A percentile compares a stretch with the other conserved stretches of the same genome.
These are phyloP conservation scores for Ypsolopha sequella DNA, from an alignment of 2,888 invertebrate species.

Conservation along the genomic window DNA sequence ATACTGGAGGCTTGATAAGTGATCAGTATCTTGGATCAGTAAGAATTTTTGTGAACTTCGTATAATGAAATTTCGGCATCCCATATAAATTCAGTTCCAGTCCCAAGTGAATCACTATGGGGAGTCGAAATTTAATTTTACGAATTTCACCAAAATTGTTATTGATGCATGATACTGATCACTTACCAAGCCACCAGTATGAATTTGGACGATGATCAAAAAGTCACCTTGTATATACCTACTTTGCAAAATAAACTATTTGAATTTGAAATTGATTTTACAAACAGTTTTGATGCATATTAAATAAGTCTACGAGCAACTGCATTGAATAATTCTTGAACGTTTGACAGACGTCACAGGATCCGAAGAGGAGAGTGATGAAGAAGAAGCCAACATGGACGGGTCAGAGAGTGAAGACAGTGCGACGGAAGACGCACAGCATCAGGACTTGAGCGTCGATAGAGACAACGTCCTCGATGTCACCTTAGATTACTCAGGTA, in stretches of 20 bases:
- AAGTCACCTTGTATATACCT: too few species aligned
- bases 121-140: too few species aligned
- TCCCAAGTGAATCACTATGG: too few species aligned
- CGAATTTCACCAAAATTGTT: too few species aligned
- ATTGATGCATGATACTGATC: too few species aligned
- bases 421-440: slow-evolving; percentile 34
- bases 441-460: slow-evolving; percentile 14
- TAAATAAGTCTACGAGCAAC: not conserved
- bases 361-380: slow-evolving; percentile 32
- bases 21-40: too few species aligned
- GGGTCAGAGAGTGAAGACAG: slow-evolving; percentile 35
- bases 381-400: slow-evolving; percentile 26
- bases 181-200: not conserved
- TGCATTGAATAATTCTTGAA: not conserved
- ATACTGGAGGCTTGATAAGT: too few species aligned
- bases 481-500: not conserved
- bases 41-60: too few species aligned
- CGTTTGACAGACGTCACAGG: slow-evolving; percentile 39
- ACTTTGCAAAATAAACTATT: not conserved
- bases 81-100: too few species aligned
- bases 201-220: slow-evolving; percentile 21
- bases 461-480: too few species aligned
- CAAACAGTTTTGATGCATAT: not conserved
- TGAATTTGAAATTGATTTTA: not conserved
- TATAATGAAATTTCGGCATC: too few species aligned